These are phyloP conservation scores for Acleris emargana DNA, from an alignment of 2,888 invertebrate species.

Conservation along the genomic window DNA sequence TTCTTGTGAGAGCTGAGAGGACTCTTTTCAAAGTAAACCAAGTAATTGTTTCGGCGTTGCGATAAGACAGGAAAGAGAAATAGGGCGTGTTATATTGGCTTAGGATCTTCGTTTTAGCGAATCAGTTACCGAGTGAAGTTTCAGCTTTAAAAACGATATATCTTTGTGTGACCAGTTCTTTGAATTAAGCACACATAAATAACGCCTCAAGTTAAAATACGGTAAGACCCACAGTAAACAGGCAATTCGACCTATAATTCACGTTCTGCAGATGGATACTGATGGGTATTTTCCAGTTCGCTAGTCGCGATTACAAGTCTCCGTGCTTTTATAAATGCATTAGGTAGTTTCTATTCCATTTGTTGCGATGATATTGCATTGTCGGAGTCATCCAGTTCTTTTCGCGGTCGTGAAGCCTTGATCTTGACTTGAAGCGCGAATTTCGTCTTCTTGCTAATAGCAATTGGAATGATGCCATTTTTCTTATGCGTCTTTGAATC, in stretches of 20 bases:
- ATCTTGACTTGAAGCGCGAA: slow-evolving; percentile 43
- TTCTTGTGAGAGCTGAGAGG: slow-evolving; percentile 23
- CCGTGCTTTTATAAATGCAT: slow-evolving; percentile 53
- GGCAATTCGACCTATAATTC: slow-evolving; percentile 28
- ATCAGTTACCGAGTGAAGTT: not conserved
- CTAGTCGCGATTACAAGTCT: slow-evolving; percentile 48
- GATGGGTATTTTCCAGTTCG: slow-evolving; percentile 47
- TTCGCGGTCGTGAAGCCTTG: slow-evolving; percentile 40
- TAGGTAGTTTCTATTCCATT: slow-evolving; percentile 42
- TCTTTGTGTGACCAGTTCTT: not conserved
- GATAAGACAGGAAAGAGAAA: slow-evolving; percentile 15
- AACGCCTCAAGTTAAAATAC: not conserved
- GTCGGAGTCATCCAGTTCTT: slow-evolving; percentile 16
- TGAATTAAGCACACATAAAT: not conserved
- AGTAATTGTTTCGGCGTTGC: slow-evolving; percentile 12
- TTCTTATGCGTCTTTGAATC: slow-evolving; percentile 9
- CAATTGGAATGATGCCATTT: slow-evolving; percentile 26
- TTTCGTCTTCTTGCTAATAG: slow-evolving; percentile 9
- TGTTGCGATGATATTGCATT: slow-evolving; percentile 29
- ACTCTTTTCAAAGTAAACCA: slow-evolving; percentile 27
- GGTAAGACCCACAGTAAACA: slow-evolving; percentile 15
- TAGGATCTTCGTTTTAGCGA: not conserved
- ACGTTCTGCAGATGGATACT: slow-evolving; percentile 13
- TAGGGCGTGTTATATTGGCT: slow-evolving; percentile 2
- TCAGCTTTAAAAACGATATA: not conserved